Evolutionary conservation across 2,888 invertebrate species (phyloP).

Genomic region (Petrolisthes manimaculis): DNA sequence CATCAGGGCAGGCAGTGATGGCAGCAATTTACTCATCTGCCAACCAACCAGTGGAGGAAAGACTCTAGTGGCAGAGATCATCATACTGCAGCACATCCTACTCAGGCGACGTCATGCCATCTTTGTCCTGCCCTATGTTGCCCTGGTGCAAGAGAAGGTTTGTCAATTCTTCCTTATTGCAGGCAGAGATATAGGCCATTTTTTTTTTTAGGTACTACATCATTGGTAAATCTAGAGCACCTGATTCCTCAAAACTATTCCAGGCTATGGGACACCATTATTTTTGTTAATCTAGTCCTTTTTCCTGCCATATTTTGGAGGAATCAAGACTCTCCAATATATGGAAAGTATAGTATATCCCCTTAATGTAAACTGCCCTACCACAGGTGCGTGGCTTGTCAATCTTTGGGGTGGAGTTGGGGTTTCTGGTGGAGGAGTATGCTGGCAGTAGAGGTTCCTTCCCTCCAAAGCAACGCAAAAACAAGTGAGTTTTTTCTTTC

Average conservation of each 20-base stretch:
- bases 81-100: conserved; percentile 88
- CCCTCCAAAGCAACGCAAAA: conserved; percentile 84
- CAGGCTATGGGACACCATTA: no score
- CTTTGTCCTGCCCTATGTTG: conserved; percentile 93
- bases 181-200: neutral
- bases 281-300: no score
- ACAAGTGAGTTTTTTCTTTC: conserved; percentile 72
- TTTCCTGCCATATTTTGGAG: no score
- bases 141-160: conserved; percentile 97
- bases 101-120: conserved; percentile 85
- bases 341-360: neutral
- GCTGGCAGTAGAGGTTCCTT: conserved; percentile 88
- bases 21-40: conserved; percentile 89
- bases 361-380: neutral
- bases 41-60: conserved; percentile 97
- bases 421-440: conserved; percentile 94
- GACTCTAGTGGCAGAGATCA: conserved; percentile 94
- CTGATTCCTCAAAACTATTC: no score
- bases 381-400: conserved; percentile 81
- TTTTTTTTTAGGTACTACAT: neutral
- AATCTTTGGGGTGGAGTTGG: conserved; percentile 87
- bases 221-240: neutral
- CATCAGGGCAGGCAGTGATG: conserved; percentile 77
- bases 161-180: conserved; percentile 27
- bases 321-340: neutral